Conservation (phyloP, 2,888 invertebrate genomes). For the Bembecia ichneumoniformis region DNA sequence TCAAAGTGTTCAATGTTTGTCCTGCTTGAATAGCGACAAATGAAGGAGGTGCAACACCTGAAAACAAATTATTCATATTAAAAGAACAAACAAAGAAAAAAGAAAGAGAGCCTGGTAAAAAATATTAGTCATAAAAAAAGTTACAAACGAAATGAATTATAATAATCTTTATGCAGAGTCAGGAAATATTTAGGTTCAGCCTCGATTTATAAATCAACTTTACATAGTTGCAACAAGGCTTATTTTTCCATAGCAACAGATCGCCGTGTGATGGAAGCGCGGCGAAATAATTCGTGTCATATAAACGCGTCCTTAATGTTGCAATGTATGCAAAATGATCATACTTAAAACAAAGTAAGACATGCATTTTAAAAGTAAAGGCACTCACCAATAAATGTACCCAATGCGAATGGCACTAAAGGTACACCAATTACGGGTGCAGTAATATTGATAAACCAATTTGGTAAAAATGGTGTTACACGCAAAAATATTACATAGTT, state of each 20-base stretch:
- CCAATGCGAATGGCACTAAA: conserved; percentile 90
- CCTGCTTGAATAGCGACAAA: conserved; percentile 98
- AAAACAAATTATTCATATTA: conserved; percentile 14
- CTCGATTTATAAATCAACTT: too few relatives aligned
- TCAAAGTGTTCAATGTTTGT: conserved; percentile 93
- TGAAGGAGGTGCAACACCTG: conserved; percentile 96
- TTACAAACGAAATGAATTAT: neutral
- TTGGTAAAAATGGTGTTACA: conserved; percentile 97
- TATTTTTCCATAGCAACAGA: too few relatives aligned
- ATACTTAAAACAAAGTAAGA: too few relatives aligned
- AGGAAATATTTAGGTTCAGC: too few relatives aligned
- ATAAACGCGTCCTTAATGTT: too few relatives aligned
- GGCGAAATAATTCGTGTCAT: too few relatives aligned
- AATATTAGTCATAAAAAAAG: neutral
- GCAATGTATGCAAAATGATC: too few relatives aligned
- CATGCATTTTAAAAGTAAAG: conserved; percentile 1
- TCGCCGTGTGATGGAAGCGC: too few relatives aligned
- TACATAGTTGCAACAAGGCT: too few relatives aligned
- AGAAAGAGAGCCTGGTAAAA: neutral
- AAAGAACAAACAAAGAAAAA: neutral
- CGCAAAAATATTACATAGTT: conserved; percentile 97
- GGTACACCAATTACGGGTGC: conserved; percentile 98
- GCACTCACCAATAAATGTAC: conserved; percentile 88
- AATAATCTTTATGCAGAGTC: neutral
- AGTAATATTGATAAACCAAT: conserved; percentile 98